A percentile compares a stretch with the other conserved stretches of the same genome.
These are phyloP conservation scores for Lophotriccus pileatus DNA, from an alignment of 2,797 vertebrate species.

Conservation along the genomic window DNA sequence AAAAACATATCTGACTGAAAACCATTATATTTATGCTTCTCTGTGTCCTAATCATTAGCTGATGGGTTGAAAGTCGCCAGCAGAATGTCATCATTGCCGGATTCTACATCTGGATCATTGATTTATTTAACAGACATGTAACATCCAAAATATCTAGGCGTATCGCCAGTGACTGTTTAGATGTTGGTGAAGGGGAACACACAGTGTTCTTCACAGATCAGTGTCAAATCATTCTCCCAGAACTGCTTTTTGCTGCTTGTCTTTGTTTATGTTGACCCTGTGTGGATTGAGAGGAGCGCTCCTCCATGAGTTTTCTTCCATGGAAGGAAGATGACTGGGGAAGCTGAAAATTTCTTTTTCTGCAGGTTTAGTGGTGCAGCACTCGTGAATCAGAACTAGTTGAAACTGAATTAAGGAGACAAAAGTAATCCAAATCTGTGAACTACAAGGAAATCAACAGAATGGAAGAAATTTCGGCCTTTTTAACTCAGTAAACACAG, in stretches of 20 bases:
- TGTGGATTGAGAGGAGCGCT: background rate
- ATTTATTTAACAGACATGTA: slow-evolving; percentile 20
- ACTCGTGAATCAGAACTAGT: background rate
- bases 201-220: background rate
- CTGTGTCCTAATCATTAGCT: background rate
- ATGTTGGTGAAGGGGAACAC: background rate
- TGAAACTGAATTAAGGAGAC: background rate
- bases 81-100: background rate
- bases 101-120: slow-evolving; percentile 21
- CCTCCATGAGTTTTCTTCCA: background rate
- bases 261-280: background rate
- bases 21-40: background rate
- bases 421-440: background rate
- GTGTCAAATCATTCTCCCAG: background rate
- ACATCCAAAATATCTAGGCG: background rate
- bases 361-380: background rate
- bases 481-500: background rate
- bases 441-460: background rate
- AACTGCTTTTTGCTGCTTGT: background rate
- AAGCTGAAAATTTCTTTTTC: background rate
- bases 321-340: background rate
- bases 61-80: background rate
- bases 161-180: background rate
- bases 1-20: background rate
- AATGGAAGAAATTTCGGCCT: background rate